phyloP scores from a whole-genome alignment of 2,113 vertebrate species.

The Turdus rufiventris region DNA sequence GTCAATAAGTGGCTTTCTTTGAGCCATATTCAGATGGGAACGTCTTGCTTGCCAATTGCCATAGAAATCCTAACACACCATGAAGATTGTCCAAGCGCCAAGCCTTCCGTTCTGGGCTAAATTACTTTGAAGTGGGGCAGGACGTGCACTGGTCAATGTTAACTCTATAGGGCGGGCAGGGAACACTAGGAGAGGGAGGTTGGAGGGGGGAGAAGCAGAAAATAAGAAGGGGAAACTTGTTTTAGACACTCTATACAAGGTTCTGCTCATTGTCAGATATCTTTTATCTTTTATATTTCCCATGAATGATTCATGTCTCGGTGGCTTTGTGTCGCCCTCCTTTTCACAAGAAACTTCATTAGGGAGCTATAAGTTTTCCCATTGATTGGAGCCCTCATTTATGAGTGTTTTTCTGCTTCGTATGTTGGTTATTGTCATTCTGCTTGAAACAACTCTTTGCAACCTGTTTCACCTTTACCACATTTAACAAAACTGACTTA shows the following conservation, averaged over 20 bases:
- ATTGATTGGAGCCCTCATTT: slow-evolving; percentile 78
- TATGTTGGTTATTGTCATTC: slow-evolving; percentile 76
- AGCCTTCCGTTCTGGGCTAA: slow-evolving; percentile 86
- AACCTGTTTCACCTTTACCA: slow-evolving; percentile 72
- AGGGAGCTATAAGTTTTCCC: slow-evolving; percentile 84
- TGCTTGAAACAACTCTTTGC: slow-evolving; percentile 71
- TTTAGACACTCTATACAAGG: slow-evolving; percentile 89
- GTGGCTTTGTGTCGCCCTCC: slow-evolving; percentile 82
- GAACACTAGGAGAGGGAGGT: slow-evolving; percentile 81
- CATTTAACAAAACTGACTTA: slow-evolving; percentile 67
- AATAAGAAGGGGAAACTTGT: slow-evolving; percentile 88
- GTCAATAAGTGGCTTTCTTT: slow-evolving; percentile 85
- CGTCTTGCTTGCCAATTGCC: slow-evolving; percentile 86
- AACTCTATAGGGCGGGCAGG: slow-evolving; percentile 86
- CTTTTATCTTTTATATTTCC: slow-evolving; percentile 94
- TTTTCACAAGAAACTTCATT: slow-evolving; percentile 87
- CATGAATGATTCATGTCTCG: slow-evolving; percentile 93
- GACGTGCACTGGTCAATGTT: slow-evolving; percentile 89
- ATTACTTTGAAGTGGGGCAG: slow-evolving; percentile 92
- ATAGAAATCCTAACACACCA: slow-evolving; percentile 94
- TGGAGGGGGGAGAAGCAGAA: slow-evolving; percentile 76
- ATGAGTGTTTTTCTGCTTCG: slow-evolving; percentile 77
- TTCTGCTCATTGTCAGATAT: slow-evolving; percentile 87
- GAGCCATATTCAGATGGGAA: slow-evolving; percentile 86
- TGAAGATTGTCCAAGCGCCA: slow-evolving; percentile 89